Percentiles rank a stretch among this genome's conserved stretches.
These are phyloP conservation scores for Drosophila mayaguana DNA, from an alignment of 2,888 invertebrate species.

Conservation along the genomic window DNA sequence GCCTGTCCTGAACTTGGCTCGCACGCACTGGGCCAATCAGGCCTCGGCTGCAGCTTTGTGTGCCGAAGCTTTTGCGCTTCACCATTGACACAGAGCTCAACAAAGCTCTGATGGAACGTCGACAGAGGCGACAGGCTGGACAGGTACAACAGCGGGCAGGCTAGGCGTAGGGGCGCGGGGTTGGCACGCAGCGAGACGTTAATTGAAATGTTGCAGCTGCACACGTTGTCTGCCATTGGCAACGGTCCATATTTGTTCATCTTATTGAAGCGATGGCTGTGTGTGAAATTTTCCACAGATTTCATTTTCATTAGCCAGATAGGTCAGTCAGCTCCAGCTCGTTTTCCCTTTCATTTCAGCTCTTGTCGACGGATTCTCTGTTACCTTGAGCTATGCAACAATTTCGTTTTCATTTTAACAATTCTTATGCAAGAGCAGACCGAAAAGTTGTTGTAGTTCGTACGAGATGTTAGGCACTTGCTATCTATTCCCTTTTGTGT, in stretches of 20 bases:
- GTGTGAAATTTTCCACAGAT: conserved; percentile 3
- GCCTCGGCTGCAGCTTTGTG: conserved; percentile 8
- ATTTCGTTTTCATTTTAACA: conserved; percentile 6
- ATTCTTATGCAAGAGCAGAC: conserved; percentile 1
- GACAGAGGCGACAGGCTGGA: conserved; percentile 6
- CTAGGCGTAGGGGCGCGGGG: background rate
- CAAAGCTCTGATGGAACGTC: conserved; percentile 16
- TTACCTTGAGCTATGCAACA: background rate
- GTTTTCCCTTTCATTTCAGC: conserved; percentile 4
- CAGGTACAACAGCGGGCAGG: background rate
- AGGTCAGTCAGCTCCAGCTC: background rate
- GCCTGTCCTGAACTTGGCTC: conserved; percentile 6
- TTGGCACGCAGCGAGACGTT: conserved; percentile 24
- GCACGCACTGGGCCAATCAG: conserved; percentile 19
- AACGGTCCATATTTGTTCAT: conserved; percentile 12
- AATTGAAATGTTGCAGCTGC: conserved; percentile 46
- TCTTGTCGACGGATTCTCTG: background rate
- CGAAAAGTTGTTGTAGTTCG: background rate
- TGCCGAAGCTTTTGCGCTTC: conserved; percentile 7
- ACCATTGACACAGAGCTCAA: conserved; percentile 20
- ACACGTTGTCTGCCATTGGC: conserved; percentile 18
- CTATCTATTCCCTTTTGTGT: background rate
- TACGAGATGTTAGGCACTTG: background rate
- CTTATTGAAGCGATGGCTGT: background rate
- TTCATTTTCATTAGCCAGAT: conserved; percentile 18